These are phyloP conservation scores for Mythimna pallens DNA, from an alignment of 2,888 invertebrate genomes.

Conservation along the genomic window DNA sequence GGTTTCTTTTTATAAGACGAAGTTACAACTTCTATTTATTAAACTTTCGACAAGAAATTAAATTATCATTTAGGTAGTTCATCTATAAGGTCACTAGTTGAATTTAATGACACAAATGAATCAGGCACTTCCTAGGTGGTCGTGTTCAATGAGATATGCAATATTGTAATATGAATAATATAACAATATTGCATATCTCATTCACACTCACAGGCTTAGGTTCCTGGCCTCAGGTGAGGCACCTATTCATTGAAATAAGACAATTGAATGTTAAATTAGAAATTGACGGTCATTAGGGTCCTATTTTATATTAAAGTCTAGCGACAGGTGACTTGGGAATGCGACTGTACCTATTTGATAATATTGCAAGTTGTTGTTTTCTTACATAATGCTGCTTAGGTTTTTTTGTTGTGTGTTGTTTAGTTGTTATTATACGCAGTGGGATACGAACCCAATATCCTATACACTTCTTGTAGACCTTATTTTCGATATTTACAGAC, in stretches of 20 bases:
- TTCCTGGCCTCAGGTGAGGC: neutral
- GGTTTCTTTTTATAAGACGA: neutral
- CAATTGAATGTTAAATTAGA: slow-evolving; percentile 9
- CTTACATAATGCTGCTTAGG: neutral
- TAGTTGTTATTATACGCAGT: no score
- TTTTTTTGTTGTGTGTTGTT: no score
- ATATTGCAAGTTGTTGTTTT: no score
- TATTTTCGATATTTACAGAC: no score
- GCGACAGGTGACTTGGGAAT: neutral
- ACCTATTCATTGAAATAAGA: neutral
- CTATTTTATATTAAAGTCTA: neutral
- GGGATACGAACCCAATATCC: no score
- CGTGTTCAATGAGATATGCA: slow-evolving; percentile 1
- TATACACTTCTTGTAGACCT: no score
- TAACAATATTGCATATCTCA: no score
- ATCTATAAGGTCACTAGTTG: neutral
- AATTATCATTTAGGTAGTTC: neutral
- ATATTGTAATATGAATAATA: slow-evolving; percentile 13
- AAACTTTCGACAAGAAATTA: neutral
- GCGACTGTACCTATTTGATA: neutral
- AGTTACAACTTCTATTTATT: neutral
- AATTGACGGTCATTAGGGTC: neutral
- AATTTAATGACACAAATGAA: neutral
- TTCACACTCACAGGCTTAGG: no score
- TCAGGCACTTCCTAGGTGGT: neutral